Conservation (phyloP, 2,113 vertebrate species). For the Miniopterus natalensis region DNA sequence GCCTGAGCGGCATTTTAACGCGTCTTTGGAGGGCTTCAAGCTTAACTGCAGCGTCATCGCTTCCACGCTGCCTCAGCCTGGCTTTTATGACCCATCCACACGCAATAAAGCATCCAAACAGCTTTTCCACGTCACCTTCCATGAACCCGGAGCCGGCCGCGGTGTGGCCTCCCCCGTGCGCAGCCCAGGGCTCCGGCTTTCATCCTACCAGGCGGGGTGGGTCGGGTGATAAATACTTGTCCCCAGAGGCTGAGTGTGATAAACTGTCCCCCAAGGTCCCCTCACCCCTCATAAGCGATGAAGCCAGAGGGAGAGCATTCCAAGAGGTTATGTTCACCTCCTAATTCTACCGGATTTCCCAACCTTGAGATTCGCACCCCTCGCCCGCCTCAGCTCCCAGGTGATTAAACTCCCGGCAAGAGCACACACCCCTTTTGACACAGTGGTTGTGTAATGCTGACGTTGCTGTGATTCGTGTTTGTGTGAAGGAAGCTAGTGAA, state of each 20-base stretch:
- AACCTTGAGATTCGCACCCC: background rate
- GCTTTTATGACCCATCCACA: slow-evolving; percentile 82
- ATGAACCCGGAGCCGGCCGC: slow-evolving; percentile 85
- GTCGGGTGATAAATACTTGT: slow-evolving; percentile 81
- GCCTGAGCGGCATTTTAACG: slow-evolving; percentile 78
- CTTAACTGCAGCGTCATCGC: slow-evolving; percentile 81
- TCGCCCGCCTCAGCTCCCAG: background rate
- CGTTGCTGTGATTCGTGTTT: background rate
- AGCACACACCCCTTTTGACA: background rate
- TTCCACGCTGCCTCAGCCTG: slow-evolving; percentile 60
- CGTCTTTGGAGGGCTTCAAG: slow-evolving; percentile 79
- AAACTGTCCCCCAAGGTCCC: slow-evolving; percentile 72
- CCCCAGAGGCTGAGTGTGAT: slow-evolving; percentile 72
- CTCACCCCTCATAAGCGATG: slow-evolving; percentile 73
- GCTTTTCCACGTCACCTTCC: slow-evolving; percentile 84
- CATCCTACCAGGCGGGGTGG: slow-evolving; percentile 74
- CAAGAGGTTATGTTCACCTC: background rate
- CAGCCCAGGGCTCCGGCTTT: slow-evolving; percentile 79
- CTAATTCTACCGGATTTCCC: slow-evolving; percentile 56
- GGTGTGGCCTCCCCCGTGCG: slow-evolving; percentile 78
- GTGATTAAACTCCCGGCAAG: background rate
- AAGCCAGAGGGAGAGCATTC: slow-evolving; percentile 66
- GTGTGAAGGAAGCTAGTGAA: slow-evolving; percentile 49
- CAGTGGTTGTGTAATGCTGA: background rate
- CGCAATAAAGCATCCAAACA: slow-evolving; percentile 87